Evolutionary conservation across 2,888 invertebrate species (phyloP), one percentile per base, ranked within the genome.

Genomic region (Mythimna albipuncta): DNA sequence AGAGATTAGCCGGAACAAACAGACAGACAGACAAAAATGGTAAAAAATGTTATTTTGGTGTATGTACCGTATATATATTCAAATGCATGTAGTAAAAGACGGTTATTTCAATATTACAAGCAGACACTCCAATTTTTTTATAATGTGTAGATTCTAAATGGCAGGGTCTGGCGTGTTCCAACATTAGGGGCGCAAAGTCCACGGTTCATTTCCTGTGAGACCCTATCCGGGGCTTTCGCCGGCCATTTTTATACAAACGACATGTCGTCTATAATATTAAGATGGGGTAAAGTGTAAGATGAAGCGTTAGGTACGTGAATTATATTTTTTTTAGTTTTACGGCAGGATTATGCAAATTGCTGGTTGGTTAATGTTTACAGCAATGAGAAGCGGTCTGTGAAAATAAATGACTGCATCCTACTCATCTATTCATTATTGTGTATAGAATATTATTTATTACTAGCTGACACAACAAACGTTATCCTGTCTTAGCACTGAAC

Each of bases 141-240:
- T 26, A 26, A 26, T 26, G 26, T 26, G 2, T 26, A 26, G 26
- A 26, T 83, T 69, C 79, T 72, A 77, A 85, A 85, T 77, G 69
- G 64, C 66, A 58, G 47, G 75, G 80, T 69, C 72, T 75, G 78
- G 70, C 61, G 70, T 73, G 74, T 69, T 66, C 55, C 54, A 79
- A 79, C 77, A 85, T 86, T 88, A 87, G 85, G 83, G 85, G 87
- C 86, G 84, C 87, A 85, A 79, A 85, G 86, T 87, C 85, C 80
- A 83, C 88, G 79, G 82, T 88, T 92, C 89, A 92, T 92, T 92
- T 92, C 92, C 92, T 88, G 86, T 57, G 87, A 81, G 89, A 84
- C 85, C 79, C 80, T 77, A 74, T 69, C 82, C 81, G 74, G 79
- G 82, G 81, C 81, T 83, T 85, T 83, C 83, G 83, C 77, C 82